Base-by-base conservation (phyloP, 2,797 vertebrate species). In the Sebastiscus tertius region DNA sequence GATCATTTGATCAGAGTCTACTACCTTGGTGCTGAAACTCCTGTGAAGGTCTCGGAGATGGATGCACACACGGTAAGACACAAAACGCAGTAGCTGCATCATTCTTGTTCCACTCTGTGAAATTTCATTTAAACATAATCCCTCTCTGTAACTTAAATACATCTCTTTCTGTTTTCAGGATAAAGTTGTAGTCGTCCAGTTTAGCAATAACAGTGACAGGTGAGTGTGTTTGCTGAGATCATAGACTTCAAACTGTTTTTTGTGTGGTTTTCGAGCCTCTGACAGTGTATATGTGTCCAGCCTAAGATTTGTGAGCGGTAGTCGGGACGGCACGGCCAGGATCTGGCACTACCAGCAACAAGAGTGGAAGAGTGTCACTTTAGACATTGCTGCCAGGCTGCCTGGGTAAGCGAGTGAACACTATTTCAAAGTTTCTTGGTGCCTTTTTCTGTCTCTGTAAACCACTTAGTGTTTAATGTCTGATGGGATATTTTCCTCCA, bases 261-360 rank as follows among this genome's bases (percentile, higher is more conserved):
- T 73, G 1, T 72, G 7, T 52, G 11, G n/a, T 42, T 63, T 63
- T 58, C 13, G 1, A 63, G 20, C 18, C 4, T 72, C 49, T 85
- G 33, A 87, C 14, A 2, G 26, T 73, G 55, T 81, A 2, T 83
- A 10, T 72, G 39, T 88, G 10, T 86, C 16, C 84, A 96, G 96
- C 81, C 93, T 99, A 86, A 96, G 97, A 89, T 99, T 99, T 94
- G 98, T 99, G 92, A 99, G 98, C 58, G 99, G 98, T 84, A 99
- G 99, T 95, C 96, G 98, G 74, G 98, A 99, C 60, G 98, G 98
- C 83, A 99, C 98, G n/a, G 98, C 97, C 70, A 96, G 96, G 87
- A 95, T 99, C 80, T 99, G 99, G 99, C 97, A 96, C 26, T 99
- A 98, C 91, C 97, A 99, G 88, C 97, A 99, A 82, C 99, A 99